Evolutionary conservation across 2,797 vertebrate species (phyloP), one percentile per base, ranked within the genome.

Genomic region (Dipus sagitta): DNA sequence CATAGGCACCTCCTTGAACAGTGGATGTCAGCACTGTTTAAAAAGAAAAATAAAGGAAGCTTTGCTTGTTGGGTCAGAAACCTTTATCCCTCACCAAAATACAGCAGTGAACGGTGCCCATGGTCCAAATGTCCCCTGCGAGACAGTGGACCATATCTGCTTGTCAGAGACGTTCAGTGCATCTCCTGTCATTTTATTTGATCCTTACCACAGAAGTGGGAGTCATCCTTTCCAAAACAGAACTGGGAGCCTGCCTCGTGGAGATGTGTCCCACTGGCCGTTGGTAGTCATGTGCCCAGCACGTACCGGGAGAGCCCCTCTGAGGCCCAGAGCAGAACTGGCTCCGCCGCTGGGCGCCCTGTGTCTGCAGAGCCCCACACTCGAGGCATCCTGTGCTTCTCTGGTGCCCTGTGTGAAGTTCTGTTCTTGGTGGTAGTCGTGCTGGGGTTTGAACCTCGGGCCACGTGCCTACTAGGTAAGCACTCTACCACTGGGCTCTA

Each of bases 101-200:
- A 32, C 18, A 60, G 62, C 91, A 89, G 4, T 65, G 81, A 93
- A 58, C 83, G 23, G 52, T 88, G 93, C 93, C 83, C 75, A 68
- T 70, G 74, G 54, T 87, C 52, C 64, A 70, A 82, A 91, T 13
- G 62, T 76, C 93, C 75, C 92, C 65, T 88, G 34, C 80, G 65
- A 88, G 67, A 81, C 86, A 96, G 86, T 80, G 82, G 88, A 80
- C 77, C 76, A 77, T 62, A 24, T 23, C 78, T 92, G 77, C 82
- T 91, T 95, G 88, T 89, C 88, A 93, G 93, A 88, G 71, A 71
- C 65, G 30, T 52, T 30, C 71, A 70, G 58, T 54, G 1, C 62
- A 72, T 71, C 84, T 82, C 90, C 28, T 78, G 88, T 38, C 15
- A 85, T 87, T 77, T 80, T 87, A 32, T 94, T 92, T 90, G 62